Conservation (phyloP, 2,888 invertebrate species). For the Tipula vernalis region DNA sequence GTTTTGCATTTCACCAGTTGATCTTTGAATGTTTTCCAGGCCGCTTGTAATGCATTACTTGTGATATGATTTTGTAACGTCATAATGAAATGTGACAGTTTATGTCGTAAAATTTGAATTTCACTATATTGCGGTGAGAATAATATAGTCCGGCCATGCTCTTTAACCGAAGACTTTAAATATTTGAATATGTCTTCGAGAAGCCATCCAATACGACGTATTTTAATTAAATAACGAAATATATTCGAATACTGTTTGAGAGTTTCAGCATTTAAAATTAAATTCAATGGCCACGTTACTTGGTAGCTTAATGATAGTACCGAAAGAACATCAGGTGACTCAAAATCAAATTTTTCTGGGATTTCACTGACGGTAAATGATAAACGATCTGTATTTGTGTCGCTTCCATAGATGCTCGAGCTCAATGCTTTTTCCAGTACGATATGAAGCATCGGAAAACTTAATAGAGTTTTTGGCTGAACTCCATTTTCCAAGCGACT, state of each 20-base stretch:
- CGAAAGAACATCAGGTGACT: slow-evolving; percentile 52
- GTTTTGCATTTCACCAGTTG: slow-evolving; percentile 50
- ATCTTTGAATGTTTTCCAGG: slow-evolving; percentile 62
- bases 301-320: slow-evolving; percentile 57
- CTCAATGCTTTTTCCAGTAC: slow-evolving; percentile 56
- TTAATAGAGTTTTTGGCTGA: slow-evolving; percentile 52
- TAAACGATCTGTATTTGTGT: slow-evolving; percentile 47
- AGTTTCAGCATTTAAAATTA: slow-evolving; percentile 58
- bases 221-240: slow-evolving; percentile 62
- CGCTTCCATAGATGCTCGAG: slow-evolving; percentile 38
- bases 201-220: slow-evolving; percentile 63
- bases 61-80: slow-evolving; percentile 66
- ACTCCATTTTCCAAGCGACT: slow-evolving; percentile 50
- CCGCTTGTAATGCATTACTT: slow-evolving; percentile 58
- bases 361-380: slow-evolving; percentile 49
- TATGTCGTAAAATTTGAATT: slow-evolving; percentile 57
- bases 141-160: slow-evolving; percentile 38
- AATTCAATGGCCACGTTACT: slow-evolving; percentile 65
- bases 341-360: slow-evolving; percentile 49
- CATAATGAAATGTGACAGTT: slow-evolving; percentile 63
- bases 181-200: slow-evolving; percentile 50
- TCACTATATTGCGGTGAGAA: slow-evolving; percentile 55
- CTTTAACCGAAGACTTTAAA: slow-evolving; percentile 46
- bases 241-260: slow-evolving; percentile 58
- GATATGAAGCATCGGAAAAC: slow-evolving; percentile 53